phyloP scores from a whole-genome alignment of 64 coral and sea anemone species.

The Stylophora pistillata region DNA sequence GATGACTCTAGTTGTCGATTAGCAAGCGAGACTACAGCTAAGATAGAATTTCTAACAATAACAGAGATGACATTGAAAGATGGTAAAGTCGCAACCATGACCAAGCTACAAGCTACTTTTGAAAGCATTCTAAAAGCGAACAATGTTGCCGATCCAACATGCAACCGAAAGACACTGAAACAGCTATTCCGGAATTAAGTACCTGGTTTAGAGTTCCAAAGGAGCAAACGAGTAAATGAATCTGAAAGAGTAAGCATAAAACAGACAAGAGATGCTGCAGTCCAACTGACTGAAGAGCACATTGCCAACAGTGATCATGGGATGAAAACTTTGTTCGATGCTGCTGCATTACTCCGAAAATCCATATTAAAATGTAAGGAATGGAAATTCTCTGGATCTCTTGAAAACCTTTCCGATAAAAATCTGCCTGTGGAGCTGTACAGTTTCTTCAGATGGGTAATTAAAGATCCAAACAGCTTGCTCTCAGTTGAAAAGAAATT shows the following conservation, averaged over 20 bases:
- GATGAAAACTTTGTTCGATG: constrained; percentile 58
- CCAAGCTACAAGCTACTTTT: constrained; percentile 35
- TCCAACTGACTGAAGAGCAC: constrained; percentile 26
- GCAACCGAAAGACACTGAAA: no score
- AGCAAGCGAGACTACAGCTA: no score
- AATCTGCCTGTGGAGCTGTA: constrained; percentile 45
- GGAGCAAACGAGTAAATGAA: constrained; percentile 50
- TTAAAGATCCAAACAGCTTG: no score
- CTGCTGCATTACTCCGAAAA: constrained; percentile 30
- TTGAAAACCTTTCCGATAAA: constrained; percentile 12
- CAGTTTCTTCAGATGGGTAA: constrained; percentile 47
- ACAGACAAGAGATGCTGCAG: constrained; percentile 21
- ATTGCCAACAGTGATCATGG: background rate
- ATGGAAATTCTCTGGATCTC: constrained; percentile 55
- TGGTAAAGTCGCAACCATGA: constrained; percentile 6
- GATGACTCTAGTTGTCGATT: no score
- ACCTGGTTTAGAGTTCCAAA: no score
- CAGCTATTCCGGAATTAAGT: no score
- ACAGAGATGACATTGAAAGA: constrained; percentile 22
- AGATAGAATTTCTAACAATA: constrained; percentile 52
- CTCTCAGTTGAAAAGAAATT: constrained; percentile 28
- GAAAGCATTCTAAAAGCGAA: constrained; percentile 21
- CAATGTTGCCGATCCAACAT: no score
- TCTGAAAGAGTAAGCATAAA: constrained; percentile 51
- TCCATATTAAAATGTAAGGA: constrained; percentile 38